Evolutionary conservation across 2,797 vertebrate species (phyloP), one percentile per base, ranked within the genome.

Genomic region (Manis crassicaudata): DNA sequence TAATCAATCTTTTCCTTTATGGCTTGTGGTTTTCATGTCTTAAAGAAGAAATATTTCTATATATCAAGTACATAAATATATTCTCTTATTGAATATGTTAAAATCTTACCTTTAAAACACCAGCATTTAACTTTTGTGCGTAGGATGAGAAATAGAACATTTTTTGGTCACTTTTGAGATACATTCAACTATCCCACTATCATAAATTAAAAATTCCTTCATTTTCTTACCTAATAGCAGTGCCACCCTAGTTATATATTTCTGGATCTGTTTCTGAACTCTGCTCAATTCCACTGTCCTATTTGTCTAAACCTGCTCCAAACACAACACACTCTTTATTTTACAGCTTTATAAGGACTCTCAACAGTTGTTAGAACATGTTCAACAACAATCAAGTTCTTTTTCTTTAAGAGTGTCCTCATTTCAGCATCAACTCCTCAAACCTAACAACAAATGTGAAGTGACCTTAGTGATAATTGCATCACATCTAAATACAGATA

Each of bases 51-150:
- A 84, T 32, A 7, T 72, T 87, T 83, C 14, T 46, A 23, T 79
- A 79, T 35, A 4, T 54, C 50, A 96, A 62, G n/a, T 54, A 70
- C 10, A 83, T 50, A 77, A 85, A 58, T 72, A 84, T 29, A 92
- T 27, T 89, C 20, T 83, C 2, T 73, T 84, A 75, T 10, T 43
- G 5, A 11, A 16, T 84, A 52, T 75, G 58, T 17, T 75, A 65
- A 89, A 94, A 81, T 75, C 67, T 56, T 77, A 75, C 83, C 29
- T 88, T 97, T 82, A 89, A 60, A 29, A 5, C 18, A 23, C 20
- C 11, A 60, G 20, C 12, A 72, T 25, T 76, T 95, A 62, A 93
- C 8, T n/a, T 81, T 43, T 88, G 46, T 80, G 29, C 4, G 56
- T 80, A 20, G 8, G n/a, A 40, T 94, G 54, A 67, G 27, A 83